Base-by-base conservation (phyloP, 2,888 invertebrate species). In the Cremastinae sp. region DNA sequence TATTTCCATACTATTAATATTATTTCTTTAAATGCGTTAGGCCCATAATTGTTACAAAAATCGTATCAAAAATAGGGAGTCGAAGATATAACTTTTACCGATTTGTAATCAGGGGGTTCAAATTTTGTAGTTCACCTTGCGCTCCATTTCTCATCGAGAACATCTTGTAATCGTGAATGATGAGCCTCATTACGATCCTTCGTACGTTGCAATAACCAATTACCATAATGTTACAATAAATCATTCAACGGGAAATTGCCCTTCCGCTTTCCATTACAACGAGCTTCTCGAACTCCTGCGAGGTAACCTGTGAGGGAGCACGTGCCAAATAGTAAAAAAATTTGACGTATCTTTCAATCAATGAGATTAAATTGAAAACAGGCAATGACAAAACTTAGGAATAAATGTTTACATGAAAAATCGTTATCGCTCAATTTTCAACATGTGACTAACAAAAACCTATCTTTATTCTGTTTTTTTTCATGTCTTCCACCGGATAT, bases 141-240 rank as follows among this genome's bases (percentile, higher is more conserved):
- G 34, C 68, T 62, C 41, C 10, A 28, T 53, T 45, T 61, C 70
- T 61, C 43, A 51, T 49, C 58, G 43, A 58, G 22, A 38, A 47
- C 64, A 18, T 38, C 68, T 49, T 54, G 77, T 75, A 79, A 79
- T 74, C 80, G 79, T 81, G 81, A 84, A 82, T 83, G 79, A 81
- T 77, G 75, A 70, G 73, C 74, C 74, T 78, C 77, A 79, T 80
- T 79, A 76, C 71, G 58, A 72, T 61, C 65, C 62, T 78, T 69
- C 73, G 78, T 79, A 78, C 74, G 75, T 74, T 58, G 73, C 78
- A 77, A 77, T 78, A 80, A 77, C 73, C 76, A 81, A 85, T 84
- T 85, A 82, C 80, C 85, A 84, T 85, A 84, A 83, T 80, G 77
- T 80, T 74, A 62, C 73, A 78, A 77, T 84, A 83, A 82, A 81